Conservation (phyloP, 2,113 vertebrate genomes). For the Aegotheles bennettii region DNA sequence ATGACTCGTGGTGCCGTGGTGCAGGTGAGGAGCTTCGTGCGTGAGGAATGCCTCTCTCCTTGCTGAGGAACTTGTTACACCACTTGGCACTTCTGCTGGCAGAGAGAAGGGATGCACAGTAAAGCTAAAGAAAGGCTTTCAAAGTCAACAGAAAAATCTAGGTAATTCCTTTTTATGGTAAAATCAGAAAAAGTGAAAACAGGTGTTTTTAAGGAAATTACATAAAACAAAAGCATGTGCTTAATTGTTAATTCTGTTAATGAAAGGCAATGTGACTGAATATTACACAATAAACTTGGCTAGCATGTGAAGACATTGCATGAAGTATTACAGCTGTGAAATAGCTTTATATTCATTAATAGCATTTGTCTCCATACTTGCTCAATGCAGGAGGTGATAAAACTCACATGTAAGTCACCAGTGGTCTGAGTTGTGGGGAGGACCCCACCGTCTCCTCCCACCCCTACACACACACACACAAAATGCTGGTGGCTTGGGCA, state of each 20-base stretch:
- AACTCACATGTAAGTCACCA: not conserved
- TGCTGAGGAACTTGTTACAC: not conserved
- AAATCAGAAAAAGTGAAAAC: not conserved
- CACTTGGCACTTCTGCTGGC: not conserved
- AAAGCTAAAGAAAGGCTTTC: not conserved
- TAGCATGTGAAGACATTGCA: not conserved
- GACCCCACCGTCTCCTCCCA: not conserved
- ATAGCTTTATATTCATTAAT: not conserved
- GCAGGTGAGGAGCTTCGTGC: not conserved
- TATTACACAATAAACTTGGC: not conserved
- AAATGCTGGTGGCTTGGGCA: not conserved
- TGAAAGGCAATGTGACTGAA: not conserved
- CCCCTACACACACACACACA: not conserved
- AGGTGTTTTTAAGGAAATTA: not conserved
- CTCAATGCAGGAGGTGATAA: not conserved
- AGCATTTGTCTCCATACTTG: not conserved
- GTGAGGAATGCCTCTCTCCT: rapidly evolving
- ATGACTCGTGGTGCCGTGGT: rapidly evolving
- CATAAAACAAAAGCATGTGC: not conserved
- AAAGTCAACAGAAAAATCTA: not conserved
- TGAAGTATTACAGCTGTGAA: not conserved
- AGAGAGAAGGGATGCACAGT: not conserved
- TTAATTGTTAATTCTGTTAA: not conserved
- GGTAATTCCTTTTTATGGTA: not conserved
- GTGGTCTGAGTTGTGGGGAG: not conserved